Evolutionary conservation across 2,113 vertebrate genomes (phyloP).

Genomic region (Lontra canadensis): DNA sequence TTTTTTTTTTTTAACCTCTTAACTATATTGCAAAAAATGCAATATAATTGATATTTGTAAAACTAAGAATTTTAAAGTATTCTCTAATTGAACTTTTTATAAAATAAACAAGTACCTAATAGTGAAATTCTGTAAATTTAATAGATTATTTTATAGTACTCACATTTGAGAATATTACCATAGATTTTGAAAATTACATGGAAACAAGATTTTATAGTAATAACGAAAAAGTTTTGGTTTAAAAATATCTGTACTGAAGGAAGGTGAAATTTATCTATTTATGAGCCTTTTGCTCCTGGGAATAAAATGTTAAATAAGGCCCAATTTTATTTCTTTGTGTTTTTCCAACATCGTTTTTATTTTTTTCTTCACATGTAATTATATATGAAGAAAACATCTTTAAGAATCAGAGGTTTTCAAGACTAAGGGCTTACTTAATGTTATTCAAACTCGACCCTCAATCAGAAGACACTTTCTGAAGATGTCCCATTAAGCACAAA

Average conservation of each 20-base stretch:
- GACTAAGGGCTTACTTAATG: background rate
- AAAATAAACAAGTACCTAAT: background rate
- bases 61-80: conserved; percentile 12
- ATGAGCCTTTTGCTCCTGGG: background rate
- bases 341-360: background rate
- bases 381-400: background rate
- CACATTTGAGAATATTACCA: conserved; percentile 10
- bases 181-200: conserved; percentile 5
- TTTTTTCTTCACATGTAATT: conserved; percentile 29
- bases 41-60: background rate
- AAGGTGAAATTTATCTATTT: conserved; percentile 22
- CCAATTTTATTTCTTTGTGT: conserved; percentile 23
- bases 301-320: background rate
- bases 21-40: background rate
- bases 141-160: background rate
- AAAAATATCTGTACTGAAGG: background rate
- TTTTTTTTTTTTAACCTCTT: background rate
- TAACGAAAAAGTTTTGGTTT: conserved; percentile 31
- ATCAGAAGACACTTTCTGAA: background rate
- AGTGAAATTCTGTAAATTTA: background rate
- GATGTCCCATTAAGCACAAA: background rate
- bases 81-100: background rate
- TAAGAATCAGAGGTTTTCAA: background rate
- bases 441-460: background rate
- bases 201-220: background rate